A percentile compares a stretch with the other conserved stretches of the same genome.
Conservation (phyloP, 2,113 vertebrate genomes). For the Hylia prasina region DNA sequence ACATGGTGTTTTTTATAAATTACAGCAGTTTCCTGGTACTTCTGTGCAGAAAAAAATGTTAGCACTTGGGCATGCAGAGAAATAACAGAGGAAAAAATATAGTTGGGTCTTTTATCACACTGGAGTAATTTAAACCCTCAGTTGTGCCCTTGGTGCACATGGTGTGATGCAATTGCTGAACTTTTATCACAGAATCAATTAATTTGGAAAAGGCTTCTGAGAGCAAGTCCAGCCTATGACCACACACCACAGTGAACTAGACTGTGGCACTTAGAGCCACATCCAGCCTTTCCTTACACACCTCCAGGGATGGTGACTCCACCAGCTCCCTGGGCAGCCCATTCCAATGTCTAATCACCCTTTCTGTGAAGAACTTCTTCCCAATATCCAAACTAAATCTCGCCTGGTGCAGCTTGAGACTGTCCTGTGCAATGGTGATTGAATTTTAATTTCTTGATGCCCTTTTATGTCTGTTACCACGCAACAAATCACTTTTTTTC, state of each 20-base stretch:
- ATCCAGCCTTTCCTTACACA: background rate
- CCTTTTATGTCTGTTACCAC: background rate
- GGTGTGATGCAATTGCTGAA: background rate
- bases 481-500: background rate
- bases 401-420: background rate
- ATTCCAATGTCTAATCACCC: background rate
- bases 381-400: background rate
- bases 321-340: background rate
- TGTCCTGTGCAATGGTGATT: background rate
- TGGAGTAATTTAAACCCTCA: background rate
- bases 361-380: background rate
- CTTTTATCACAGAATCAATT: background rate
- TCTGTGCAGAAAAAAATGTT: background rate
- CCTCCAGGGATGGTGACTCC: background rate
- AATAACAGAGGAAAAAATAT: background rate
- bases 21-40: background rate
- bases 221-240: rapidly evolving
- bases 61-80: background rate
- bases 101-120: background rate
- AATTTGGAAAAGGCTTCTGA: background rate
- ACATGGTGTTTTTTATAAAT: background rate
- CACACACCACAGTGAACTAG: background rate
- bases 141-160: background rate
- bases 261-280: rapidly evolving
- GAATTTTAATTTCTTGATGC: background rate